Evolutionary conservation across 2,113 vertebrate genomes (phyloP), one percentile per base, ranked within the genome.

Genomic region (Merops nubicus): DNA sequence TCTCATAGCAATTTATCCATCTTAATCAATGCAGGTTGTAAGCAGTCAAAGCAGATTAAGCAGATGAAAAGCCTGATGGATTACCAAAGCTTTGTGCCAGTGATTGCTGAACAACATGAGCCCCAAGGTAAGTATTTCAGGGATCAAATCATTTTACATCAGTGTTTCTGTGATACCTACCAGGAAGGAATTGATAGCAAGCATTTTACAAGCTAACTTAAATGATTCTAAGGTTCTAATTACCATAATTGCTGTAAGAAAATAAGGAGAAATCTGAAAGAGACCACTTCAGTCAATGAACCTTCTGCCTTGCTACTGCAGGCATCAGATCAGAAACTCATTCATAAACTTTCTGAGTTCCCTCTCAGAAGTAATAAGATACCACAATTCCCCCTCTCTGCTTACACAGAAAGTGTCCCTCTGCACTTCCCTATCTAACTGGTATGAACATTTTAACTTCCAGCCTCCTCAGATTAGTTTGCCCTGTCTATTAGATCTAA

Each of bases 11-110:
- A 88, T 96, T 89, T 75, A 89, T 77, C 77, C 70, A 75, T 84
- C 96, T 95, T 96, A 93, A 97, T 96, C 95, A 96, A 59, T 2
- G 1, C 13, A 73, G 57, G 82, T n/a, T 94, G 68, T 77, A 96
- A 94, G 73, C 80, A 88, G 67, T 57, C 45, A 54, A 88, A 88
- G 77, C 21, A 94, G 95, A 92, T 96, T 93, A 96, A 80, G 74
- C 60, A 68, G 94, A 91, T 76, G 48, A 92, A 95, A 94, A 96
- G 69, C 76, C 64, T 84, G 34, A 74, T 95, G 81, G 87, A n/a
- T 93, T 90, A 93, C 81, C n/a, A 79, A 89, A 91, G 94, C 88
- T 91, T 89, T 91, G 16, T 19, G 84, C 43, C 10, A 63, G 34
- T 19, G 33, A 92, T 48, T 87, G 62, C 68, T 77, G 50, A 69